phyloP scores from a whole-genome alignment of 92 coral and sea anemone genomes.

The Virgularia gustaviana region DNA sequence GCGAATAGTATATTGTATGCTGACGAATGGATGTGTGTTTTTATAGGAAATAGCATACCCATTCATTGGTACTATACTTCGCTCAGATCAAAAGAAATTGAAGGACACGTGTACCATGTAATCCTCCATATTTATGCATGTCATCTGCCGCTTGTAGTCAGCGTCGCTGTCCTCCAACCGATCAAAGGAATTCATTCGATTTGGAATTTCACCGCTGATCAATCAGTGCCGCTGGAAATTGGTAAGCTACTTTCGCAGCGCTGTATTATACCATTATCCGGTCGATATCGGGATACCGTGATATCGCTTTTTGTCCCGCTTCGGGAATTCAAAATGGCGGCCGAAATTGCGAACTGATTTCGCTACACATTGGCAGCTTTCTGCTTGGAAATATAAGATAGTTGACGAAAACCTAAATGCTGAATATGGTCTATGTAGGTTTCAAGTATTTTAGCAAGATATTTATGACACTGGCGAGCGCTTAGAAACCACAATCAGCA shows the following conservation, averaged over 20 bases:
- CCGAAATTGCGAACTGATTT: neutral
- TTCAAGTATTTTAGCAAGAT: no score
- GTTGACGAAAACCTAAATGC: no score
- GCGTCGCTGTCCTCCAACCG: neutral
- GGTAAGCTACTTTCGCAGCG: neutral
- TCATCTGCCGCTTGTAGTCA: conserved; percentile 5
- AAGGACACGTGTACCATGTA: neutral
- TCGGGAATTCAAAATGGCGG: neutral
- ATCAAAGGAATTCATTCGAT: conserved; percentile 12
- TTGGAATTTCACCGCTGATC: conserved; percentile 7
- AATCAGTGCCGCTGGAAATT: neutral
- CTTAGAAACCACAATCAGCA: no score
- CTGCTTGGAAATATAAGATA: neutral
- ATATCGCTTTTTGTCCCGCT: no score
- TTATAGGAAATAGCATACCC: neutral
- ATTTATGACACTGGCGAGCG: no score
- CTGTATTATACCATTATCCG: no score
- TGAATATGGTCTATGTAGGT: no score
- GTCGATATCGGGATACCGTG: no score
- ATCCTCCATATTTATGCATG: conserved; percentile 11
- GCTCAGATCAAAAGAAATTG: neutral
- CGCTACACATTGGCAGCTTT: no score
- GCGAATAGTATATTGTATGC: no score
- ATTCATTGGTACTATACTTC: conserved; percentile 20
- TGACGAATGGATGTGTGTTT: no score